These are phyloP conservation scores for Petrophora chlorosata DNA, from an alignment of 2,888 invertebrate species.

Conservation along the genomic window DNA sequence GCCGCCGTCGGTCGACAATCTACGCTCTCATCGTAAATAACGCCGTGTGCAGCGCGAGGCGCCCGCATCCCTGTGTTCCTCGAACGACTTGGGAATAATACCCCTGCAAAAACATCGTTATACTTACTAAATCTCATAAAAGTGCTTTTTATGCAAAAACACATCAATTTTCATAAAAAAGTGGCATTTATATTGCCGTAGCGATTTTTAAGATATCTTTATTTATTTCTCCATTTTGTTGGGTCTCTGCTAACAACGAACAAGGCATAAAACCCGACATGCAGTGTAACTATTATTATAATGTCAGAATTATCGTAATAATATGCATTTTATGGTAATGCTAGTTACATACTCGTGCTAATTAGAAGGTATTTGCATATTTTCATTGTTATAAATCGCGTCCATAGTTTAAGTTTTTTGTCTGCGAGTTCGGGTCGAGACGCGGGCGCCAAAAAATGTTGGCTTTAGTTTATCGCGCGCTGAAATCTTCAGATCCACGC, in stretches of 20 bases:
- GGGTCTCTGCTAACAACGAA: slow-evolving; percentile 2
- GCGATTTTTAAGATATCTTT: slow-evolving; percentile 1
- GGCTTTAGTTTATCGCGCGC: background rate
- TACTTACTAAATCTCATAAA: slow-evolving; percentile 20
- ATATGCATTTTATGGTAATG: slow-evolving; percentile 30
- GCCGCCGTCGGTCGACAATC: slow-evolving; percentile 30
- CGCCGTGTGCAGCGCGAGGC: background rate
- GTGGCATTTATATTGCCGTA: slow-evolving; percentile 1
- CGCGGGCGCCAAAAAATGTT: slow-evolving; percentile 9
- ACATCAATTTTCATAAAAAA: slow-evolving; percentile 9
- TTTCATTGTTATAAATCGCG: slow-evolving; percentile 27
- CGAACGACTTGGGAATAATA: background rate
- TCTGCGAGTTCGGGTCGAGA: slow-evolving; percentile 14
- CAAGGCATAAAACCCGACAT: slow-evolving; percentile 12
- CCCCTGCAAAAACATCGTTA: background rate
- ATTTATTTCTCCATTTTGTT: slow-evolving; percentile 10
- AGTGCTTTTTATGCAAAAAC: slow-evolving; percentile 13
- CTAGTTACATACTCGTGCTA: slow-evolving; percentile 27
- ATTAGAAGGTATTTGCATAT: slow-evolving; percentile 34
- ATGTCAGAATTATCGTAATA: slow-evolving; percentile 24
- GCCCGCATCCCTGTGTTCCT: background rate
- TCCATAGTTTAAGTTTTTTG: slow-evolving; percentile 12
- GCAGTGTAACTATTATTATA: slow-evolving; percentile 24
- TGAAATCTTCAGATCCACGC: background rate
- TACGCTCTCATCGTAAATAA: slow-evolving; percentile 42